Percentiles rank a stretch among this genome's conserved stretches.
These are phyloP conservation scores for Calephelis perditalis DNA, from an alignment of 2,888 invertebrate species.

Conservation along the genomic window DNA sequence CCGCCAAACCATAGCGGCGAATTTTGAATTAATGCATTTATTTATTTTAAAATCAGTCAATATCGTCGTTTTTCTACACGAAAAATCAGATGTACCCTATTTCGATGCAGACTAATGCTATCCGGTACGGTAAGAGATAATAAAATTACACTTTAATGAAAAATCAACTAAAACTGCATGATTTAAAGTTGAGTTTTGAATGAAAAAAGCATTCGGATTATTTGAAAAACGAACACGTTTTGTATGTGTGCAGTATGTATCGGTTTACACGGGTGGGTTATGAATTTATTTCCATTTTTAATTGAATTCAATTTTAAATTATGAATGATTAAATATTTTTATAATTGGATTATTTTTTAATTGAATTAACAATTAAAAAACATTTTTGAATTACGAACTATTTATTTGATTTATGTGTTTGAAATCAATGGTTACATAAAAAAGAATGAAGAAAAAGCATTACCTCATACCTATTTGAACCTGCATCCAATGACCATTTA, in stretches of 20 bases:
- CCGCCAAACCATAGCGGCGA: too few relatives aligned
- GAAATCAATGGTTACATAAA: too few relatives aligned
- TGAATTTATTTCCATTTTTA: conserved; percentile 14
- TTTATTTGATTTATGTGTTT: too few relatives aligned
- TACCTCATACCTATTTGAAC: too few relatives aligned
- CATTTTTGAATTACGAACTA: too few relatives aligned
- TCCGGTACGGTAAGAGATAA: conserved; percentile 38
- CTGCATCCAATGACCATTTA: too few relatives aligned
- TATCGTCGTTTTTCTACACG: conserved; percentile 25
- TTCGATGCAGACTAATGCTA: conserved; percentile 33
- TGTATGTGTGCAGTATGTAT: conserved; percentile 40
- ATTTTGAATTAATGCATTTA: not conserved
- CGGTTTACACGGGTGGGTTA: conserved; percentile 39
- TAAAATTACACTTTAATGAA: conserved; percentile 30
- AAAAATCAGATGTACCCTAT: conserved; percentile 32
- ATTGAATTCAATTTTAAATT: too few relatives aligned
- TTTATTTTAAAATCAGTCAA: conserved; percentile 19
- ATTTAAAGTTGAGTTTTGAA: conserved; percentile 28
- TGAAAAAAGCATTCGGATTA: conserved; percentile 35
- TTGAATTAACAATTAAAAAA: too few relatives aligned
- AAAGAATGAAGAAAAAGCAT: too few relatives aligned
- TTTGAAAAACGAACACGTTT: conserved; percentile 45
- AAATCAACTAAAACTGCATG: conserved; percentile 21
- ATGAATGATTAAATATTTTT: too few relatives aligned
- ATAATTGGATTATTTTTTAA: too few relatives aligned